phyloP scores from a whole-genome alignment of 1,140 invertebrate genomes.

The Zaprionus nigranus region DNA sequence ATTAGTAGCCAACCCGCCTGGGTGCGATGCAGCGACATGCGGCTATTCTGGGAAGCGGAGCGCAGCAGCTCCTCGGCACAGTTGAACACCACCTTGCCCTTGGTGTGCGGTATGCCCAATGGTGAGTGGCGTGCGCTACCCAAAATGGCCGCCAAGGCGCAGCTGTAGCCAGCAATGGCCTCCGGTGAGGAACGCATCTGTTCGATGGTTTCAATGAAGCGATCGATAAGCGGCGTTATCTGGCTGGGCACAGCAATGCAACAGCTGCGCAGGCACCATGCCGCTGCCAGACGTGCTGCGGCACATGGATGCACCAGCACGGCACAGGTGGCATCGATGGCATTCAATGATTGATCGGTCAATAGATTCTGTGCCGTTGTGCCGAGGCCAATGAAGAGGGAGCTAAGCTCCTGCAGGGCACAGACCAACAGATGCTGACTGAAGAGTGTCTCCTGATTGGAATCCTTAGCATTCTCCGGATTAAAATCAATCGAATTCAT shows the following conservation, averaged over 20 bases:
- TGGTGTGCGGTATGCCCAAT: conserved; percentile 97
- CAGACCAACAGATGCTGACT: conserved; percentile 97
- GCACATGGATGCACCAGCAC: conserved; percentile 95
- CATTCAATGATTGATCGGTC: conserved; percentile 92
- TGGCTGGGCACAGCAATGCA: conserved; percentile 97
- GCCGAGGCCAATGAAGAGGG: conserved; percentile 93
- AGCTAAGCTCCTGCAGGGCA: conserved; percentile 96
- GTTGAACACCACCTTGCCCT: conserved; percentile 98
- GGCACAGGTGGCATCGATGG: conserved; percentile 86
- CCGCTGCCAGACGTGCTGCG: conserved; percentile 95
- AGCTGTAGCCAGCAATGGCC: conserved; percentile 97
- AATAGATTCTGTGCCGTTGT: conserved; percentile 96
- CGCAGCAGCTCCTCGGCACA: conserved; percentile 98
- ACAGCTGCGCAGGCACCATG: conserved; percentile 96
- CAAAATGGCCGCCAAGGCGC: conserved; percentile 95
- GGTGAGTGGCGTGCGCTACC: conserved; percentile 96
- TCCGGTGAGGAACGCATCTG: conserved; percentile 96
- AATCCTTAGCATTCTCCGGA: conserved; percentile 95
- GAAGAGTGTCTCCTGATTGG: conserved; percentile 94
- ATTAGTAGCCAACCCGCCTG: conserved; percentile 99
- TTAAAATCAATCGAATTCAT: conserved; percentile 97
- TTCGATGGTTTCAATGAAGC: conserved; percentile 94
- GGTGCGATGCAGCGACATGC: conserved; percentile 96
- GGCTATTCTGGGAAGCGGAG: conserved; percentile 98
- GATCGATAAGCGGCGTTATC: conserved; percentile 96